Evolutionary conservation across 2,888 invertebrate genomes (phyloP), one percentile per base, ranked within the genome.

Genomic region (Heliconius ismenius): DNA sequence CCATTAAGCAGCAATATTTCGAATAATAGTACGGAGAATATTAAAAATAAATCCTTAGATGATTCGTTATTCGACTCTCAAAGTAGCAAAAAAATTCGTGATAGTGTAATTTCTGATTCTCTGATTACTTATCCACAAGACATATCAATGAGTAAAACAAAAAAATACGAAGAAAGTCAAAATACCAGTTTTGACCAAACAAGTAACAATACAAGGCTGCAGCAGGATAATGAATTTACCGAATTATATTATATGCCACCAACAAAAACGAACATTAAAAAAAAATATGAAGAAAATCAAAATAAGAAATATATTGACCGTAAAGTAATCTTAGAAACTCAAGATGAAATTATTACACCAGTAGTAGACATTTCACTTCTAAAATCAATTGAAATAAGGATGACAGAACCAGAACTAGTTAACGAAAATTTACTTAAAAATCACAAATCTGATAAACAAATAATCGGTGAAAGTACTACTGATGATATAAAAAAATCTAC

Each of bases 111-210:
- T 63, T 60, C 65, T 28, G 60, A 78, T 68, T 76, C 87, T 18
- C 85, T 91, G 60, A 88, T 91, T 67, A 91, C 90, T 13, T 91
- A 92, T 80, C 89, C 91, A 75, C 84, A 87, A 26, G 82, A 78
- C 65, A 73, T 83, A 79, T 82, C 82, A 36, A 82, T 83, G 24
- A 87, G 78, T 79, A 81, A 81, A 77, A 67, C 69, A 62, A 28
- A 43, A 10, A 65, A 72, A 7, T 18, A 54, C 69, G 74, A 73
- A n/a, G 67, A 75, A 26, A 73, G 2, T 58, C 65, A 28, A 76
- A 70, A 68, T 32, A 75, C 9, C 43, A 74, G 72, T 54, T 36
- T 39, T 9, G 79, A 74, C 68, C 26, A n/a, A 15, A 76, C 64
- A 60, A 36, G 36, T 13, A 75, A 74, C 26, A 79, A 69, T 54